phyloP scores from a whole-genome alignment of 2,113 vertebrate species.

The Bubo blakistoni region DNA sequence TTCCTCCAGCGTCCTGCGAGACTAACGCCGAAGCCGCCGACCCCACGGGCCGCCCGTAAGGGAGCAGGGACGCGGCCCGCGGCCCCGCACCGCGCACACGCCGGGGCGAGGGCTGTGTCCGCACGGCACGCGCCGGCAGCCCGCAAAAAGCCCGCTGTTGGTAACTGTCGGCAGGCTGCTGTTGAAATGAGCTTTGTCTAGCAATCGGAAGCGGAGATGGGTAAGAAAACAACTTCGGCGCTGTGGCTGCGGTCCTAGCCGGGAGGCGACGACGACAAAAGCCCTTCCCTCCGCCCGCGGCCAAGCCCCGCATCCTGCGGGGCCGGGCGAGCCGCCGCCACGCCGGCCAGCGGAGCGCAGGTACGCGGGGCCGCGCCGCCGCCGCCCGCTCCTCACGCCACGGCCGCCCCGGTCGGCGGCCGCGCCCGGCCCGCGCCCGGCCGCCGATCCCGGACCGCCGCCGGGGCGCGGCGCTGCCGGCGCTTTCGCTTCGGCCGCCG shows the following conservation, averaged over 20 bases:
- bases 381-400: not conserved
- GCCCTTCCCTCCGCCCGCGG: not conserved
- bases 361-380: not conserved
- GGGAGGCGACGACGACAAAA: not conserved
- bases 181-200: not conserved
- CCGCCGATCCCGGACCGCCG: not conserved
- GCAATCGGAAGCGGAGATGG: not conserved
- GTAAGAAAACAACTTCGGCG: not conserved
- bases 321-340: not conserved
- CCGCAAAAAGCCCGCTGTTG: not conserved
- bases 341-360: not conserved
- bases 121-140: not conserved
- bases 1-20: not conserved
- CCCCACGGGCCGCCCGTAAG: not conserved
- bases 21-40: not conserved
- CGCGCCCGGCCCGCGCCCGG: not conserved
- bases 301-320: not conserved
- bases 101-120: not conserved
- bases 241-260: not conserved
- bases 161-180: not conserved
- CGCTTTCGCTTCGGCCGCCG: not conserved
- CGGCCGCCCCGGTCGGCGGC: not conserved
- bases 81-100: not conserved
- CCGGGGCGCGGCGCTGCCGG: not conserved
- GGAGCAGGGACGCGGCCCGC: not conserved